Percentiles rank a stretch among this genome's conserved stretches.
These are phyloP conservation scores for Tholera decimalis DNA, from an alignment of 2,888 invertebrate species.

Conservation along the genomic window DNA sequence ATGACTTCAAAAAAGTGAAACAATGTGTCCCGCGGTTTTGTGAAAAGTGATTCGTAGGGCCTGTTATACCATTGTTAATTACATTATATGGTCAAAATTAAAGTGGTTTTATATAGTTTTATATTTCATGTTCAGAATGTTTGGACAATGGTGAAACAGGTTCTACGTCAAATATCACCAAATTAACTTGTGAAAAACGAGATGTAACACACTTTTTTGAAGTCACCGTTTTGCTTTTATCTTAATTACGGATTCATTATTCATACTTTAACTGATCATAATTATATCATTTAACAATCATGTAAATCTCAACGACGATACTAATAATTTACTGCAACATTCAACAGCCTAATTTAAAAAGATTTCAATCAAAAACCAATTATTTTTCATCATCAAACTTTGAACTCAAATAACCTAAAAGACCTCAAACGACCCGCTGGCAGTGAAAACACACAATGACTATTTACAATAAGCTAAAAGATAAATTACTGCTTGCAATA, in stretches of 20 bases:
- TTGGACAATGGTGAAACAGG: constrained; percentile 64
- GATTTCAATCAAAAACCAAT: constrained; percentile 1
- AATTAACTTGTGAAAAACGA: constrained; percentile 52
- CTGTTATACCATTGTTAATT: constrained; percentile 63
- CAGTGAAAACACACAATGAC: constrained; percentile 24
- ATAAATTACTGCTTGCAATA: constrained; percentile 29
- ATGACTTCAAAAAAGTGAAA: constrained; percentile 87
- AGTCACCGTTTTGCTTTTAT: constrained; percentile 76
- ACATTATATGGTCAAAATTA: constrained; percentile 7
- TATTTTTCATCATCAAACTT: background rate
- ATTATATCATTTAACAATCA: background rate
- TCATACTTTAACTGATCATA: background rate
- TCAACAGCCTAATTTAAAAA: constrained; percentile 9
- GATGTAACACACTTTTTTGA: constrained; percentile 86
- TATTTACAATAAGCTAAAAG: constrained; percentile 6
- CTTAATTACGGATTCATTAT: background rate
- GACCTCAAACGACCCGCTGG: background rate
- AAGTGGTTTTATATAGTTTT: constrained; percentile 22
- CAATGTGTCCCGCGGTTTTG: constrained; percentile 75
- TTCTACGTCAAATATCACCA: constrained; percentile 49
- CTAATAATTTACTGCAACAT: constrained; percentile 10
- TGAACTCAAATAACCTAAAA: background rate
- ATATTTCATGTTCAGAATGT: constrained; percentile 41
- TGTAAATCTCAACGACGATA: background rate
- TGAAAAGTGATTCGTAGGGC: constrained; percentile 67